Evolutionary conservation across 2,113 vertebrate species (phyloP).

Genomic region (Myrmecophaga tridactyla): DNA sequence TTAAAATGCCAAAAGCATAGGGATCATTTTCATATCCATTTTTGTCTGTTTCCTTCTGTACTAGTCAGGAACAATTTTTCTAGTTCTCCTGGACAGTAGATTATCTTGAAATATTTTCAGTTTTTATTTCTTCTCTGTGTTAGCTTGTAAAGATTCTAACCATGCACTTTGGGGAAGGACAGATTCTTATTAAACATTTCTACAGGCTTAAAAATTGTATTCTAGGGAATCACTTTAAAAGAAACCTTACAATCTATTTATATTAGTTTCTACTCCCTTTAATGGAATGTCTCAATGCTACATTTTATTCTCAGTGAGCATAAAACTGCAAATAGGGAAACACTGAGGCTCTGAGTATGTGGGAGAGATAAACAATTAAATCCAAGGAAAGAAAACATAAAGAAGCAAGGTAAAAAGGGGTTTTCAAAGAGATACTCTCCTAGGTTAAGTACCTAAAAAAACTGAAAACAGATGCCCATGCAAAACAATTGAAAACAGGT

Average conservation of each 20-base stretch:
- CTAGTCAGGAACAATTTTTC: constrained; percentile 73
- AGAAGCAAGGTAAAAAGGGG: background rate
- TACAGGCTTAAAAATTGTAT: constrained; percentile 17
- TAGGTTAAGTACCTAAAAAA: background rate
- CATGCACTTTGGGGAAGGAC: constrained; percentile 44
- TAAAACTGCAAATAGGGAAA: background rate
- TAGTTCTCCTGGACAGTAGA: constrained; percentile 60
- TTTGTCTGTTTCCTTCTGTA: constrained; percentile 78
- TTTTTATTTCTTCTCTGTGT: constrained; percentile 48
- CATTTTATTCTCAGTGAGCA: background rate
- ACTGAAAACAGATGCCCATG: background rate
- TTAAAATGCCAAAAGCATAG: constrained; percentile 83
- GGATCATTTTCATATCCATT: constrained; percentile 82
- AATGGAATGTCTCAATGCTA: background rate
- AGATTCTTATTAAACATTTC: constrained; percentile 62
- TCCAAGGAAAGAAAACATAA: constrained; percentile 2
- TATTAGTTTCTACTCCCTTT: constrained; percentile 13
- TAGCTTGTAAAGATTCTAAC: constrained; percentile 21
- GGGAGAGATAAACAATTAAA: background rate
- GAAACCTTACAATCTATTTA: constrained; percentile 33
- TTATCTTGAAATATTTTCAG: constrained; percentile 67
- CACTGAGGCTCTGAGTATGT: background rate
- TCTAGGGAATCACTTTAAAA: constrained; percentile 52
- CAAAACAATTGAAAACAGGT: background rate
- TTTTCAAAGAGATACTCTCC: background rate